Base-by-base conservation (phyloP, 2,113 vertebrate genomes). In the Galeopterus variegatus region DNA sequence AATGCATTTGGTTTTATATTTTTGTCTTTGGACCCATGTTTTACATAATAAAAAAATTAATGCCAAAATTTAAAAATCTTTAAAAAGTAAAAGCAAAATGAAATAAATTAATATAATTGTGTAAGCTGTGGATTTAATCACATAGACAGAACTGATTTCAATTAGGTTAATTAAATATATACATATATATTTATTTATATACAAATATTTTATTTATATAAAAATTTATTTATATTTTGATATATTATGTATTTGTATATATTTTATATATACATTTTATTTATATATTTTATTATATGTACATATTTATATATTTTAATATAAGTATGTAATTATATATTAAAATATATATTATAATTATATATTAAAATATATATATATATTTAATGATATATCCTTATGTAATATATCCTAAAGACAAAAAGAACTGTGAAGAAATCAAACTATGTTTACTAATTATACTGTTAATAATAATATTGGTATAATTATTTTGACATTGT, bases 371-470 rank as follows among this genome's bases (percentile, higher is more conserved):
- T 41, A 13, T 58, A 41, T 23, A 41, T 33, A 10, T 70, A 73
- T 73, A 87, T 77, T 54, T 81, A 82, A 81, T 82, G 41, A 33
- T 76, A 69, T 9, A 60, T n/a, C 3, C 5, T 52, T 75, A 52
- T 95, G 26, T 33, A n/a, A 21, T 83, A 58, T n/a, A 67, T 23
- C 36, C 56, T 72, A 87, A 88, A 72, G 24, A 77, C 9, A 75
- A 73, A 92, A 95, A 31, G 8, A 96, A 62, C 54, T 67, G 15
- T n/a, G 26, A 80, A n/a, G 33, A 88, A 79, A 79, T 73, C 17
- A 86, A 95, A 33, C 9, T 79, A n/a, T 77, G 48, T 56, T 92
- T 95, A 79, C 12, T 88, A 36, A 77, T 77, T 18, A 81, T 93
- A 95, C 48, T 69, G 4, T 88, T 75, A 90, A n/a, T 56, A 54